Evolutionary conservation across 2,797 vertebrate species (phyloP), one percentile per base, ranked within the genome.

Genomic region (Pagetopsis macropterus): DNA sequence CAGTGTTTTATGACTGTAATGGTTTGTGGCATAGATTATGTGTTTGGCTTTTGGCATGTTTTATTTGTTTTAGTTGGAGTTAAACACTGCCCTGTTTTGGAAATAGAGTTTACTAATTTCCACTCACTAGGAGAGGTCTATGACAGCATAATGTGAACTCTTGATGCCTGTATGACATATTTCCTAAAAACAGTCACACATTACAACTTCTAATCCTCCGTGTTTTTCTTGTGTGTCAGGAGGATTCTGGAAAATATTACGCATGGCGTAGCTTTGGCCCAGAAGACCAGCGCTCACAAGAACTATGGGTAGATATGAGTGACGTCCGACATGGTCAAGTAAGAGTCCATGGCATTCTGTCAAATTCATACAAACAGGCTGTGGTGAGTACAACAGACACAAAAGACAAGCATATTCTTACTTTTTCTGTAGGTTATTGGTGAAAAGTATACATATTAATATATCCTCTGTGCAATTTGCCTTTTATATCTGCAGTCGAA

Each of bases 331-430:
- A 89, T 50, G 95, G 93, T 77, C 95, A 96, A 73, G 96, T 93
- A 43, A 93, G 93, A 88, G 91, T 97, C 66, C 96, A 97, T 1
- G 93, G 94, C n/a, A 95, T 97, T 79, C 94, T 98, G 40, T 98
- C 97, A 82, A 98, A 95, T 76, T 93, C 95, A 3, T 96, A 98
- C 90, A 94, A 95, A 3, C 97, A 98, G 84, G 97, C 97, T 65
- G 96, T 95, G 84, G 97, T 98, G 90, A 96, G 96, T 90, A 10
- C 43, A 11, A 59, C 57, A n/a, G 23, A 55, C 10, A 61, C 1
- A 43, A 16, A 49, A 69, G 15, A 7, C 31, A 27, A 10, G 1
- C 3, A 48, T 10, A 16, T 3, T 43, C 3, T 33, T 4, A 17
- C 15, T 43, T 31, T 51, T 1, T 52, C 19, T 41, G 19, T 11